Percentiles rank a stretch among this genome's conserved stretches.
These are phyloP conservation scores for Aselliscus stoliczkanus DNA, from an alignment of 2,797 vertebrate species.

Conservation along the genomic window DNA sequence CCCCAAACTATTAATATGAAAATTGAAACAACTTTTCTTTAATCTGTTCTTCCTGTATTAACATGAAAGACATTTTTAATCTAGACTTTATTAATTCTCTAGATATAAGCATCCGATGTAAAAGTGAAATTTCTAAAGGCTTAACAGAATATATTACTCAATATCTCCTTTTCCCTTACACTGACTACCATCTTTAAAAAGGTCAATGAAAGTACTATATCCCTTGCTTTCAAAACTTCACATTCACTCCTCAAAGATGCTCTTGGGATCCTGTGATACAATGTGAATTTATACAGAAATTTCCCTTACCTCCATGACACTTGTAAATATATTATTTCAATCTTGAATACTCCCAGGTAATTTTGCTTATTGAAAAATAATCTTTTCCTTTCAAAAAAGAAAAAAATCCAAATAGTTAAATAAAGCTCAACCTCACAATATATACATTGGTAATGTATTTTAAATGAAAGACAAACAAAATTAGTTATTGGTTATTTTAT, in stretches of 20 bases:
- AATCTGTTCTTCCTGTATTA: conserved; percentile 27
- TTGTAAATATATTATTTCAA: background rate
- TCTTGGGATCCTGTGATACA: background rate
- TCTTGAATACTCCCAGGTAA: background rate
- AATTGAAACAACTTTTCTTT: conserved; percentile 42
- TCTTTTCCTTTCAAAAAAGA: background rate
- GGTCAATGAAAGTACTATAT: background rate
- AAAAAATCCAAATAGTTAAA: background rate
- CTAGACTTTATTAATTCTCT: conserved; percentile 62
- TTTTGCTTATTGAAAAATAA: background rate
- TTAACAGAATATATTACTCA: background rate
- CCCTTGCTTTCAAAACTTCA: background rate
- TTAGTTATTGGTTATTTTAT: background rate
- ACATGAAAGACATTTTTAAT: conserved; percentile 67
- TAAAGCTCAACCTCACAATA: background rate
- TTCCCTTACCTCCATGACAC: background rate
- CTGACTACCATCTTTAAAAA: background rate
- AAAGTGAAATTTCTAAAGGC: conserved; percentile 45
- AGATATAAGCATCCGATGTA: conserved; percentile 27
- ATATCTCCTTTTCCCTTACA: background rate
- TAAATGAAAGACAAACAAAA: conserved; percentile 1
- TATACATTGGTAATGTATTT: background rate
- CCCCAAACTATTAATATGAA: conserved; percentile 34
- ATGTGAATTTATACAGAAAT: background rate
- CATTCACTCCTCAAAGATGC: background rate